Evolutionary conservation across 2,888 invertebrate genomes (phyloP).

Genomic region (Brachypalpus laphriformis): DNA sequence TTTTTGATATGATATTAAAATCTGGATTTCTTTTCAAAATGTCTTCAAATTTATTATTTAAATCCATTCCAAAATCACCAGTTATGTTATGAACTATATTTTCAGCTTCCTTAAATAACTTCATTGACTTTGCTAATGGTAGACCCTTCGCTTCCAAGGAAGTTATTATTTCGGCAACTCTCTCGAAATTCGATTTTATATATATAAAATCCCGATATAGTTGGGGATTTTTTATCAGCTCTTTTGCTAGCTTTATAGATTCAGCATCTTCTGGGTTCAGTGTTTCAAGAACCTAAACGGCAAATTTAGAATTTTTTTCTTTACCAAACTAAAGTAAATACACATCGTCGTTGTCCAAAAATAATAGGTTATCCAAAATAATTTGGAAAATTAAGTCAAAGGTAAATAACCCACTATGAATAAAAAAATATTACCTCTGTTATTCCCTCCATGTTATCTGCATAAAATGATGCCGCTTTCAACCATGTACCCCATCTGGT

Average conservation of each 20-base stretch:
- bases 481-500: conserved; percentile 63
- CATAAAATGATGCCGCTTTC: conserved; percentile 60
- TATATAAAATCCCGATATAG: conserved; percentile 40
- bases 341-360: conserved; percentile 11
- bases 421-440: conserved; percentile 31
- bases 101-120: conserved; percentile 53
- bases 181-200: conserved; percentile 46
- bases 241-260: not conserved
- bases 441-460: conserved; percentile 54
- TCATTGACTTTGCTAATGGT: conserved; percentile 41
- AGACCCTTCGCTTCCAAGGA: conserved; percentile 30
- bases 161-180: conserved; percentile 6
- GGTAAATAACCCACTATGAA: conserved; percentile 1
- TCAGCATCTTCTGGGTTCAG: conserved; percentile 36
- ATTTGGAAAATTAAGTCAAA: not conserved
- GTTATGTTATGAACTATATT: conserved; percentile 29
- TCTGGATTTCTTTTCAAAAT: conserved; percentile 36
- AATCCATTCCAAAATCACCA: conserved; percentile 29
- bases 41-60: conserved; percentile 21
- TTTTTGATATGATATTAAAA: conserved; percentile 30
- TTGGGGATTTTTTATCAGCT: conserved; percentile 29
- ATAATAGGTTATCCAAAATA: conserved; percentile 8
- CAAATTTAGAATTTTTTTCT: conserved; percentile 8
- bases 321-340: conserved; percentile 3
- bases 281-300: conserved; percentile 42